These are phyloP conservation scores for Pandemis cinnamomeana DNA, from an alignment of 2,888 invertebrate species.

Conservation along the genomic window DNA sequence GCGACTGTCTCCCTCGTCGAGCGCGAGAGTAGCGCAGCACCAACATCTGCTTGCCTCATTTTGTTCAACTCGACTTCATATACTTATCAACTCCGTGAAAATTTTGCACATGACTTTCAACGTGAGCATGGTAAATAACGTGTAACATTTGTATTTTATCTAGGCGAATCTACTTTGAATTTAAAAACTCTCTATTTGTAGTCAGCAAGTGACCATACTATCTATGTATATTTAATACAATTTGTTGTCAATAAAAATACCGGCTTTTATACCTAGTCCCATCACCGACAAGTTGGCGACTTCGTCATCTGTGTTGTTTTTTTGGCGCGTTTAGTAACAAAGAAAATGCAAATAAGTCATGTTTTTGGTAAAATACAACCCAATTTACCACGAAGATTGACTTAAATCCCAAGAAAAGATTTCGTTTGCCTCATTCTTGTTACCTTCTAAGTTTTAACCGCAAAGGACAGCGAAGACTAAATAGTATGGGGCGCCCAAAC, in stretches of 20 bases:
- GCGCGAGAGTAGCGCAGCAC: neutral
- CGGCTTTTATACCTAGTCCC: neutral
- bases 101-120: constrained; percentile 32
- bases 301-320: constrained; percentile 1
- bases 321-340: neutral
- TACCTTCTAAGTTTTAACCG: neutral
- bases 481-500: constrained; percentile 24
- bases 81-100: neutral
- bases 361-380: neutral
- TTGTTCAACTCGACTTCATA: neutral
- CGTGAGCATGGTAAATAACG: constrained; percentile 17
- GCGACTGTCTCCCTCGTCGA: neutral
- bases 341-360: neutral
- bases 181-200: constrained; percentile 7
- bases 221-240: neutral
- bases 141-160: neutral
- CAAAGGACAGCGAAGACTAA: neutral
- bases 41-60: constrained; percentile 6
- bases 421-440: neutral
- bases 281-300: neutral
- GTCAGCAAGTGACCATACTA: constrained; percentile 2
- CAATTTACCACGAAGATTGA: neutral
- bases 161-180: constrained; percentile 5
- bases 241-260: neutral
- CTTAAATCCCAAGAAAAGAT: neutral